A percentile compares a stretch with the other conserved stretches of the same genome.
Conservation (phyloP, 1,140 invertebrate genomes). For the Danaus melanippus region DNA sequence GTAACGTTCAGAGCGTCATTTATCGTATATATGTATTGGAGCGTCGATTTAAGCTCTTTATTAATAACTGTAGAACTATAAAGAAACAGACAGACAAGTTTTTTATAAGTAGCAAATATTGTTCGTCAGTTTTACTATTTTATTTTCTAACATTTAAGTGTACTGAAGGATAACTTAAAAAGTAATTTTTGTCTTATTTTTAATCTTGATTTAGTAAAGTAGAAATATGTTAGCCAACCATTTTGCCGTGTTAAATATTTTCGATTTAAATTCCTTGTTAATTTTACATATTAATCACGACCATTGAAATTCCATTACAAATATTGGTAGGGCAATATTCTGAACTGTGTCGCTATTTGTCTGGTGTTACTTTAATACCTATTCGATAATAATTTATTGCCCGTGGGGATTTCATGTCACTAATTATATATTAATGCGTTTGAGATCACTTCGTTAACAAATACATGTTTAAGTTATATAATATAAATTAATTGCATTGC, state of each 20-base stretch:
- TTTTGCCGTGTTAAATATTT: too few species aligned
- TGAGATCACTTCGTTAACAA: slow-evolving; percentile 12
- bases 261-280: too few species aligned
- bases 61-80: slow-evolving; percentile 30
- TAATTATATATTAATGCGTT: slow-evolving; percentile 21
- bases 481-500: slow-evolving; percentile 9
- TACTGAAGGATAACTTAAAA: too few species aligned
- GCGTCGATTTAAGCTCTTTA: slow-evolving; percentile 48
- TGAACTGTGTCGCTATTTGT: slow-evolving; percentile 23
- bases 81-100: slow-evolving; percentile 15
- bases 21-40: slow-evolving; percentile 40
- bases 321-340: slow-evolving; percentile 9
- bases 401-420: slow-evolving; percentile 18
- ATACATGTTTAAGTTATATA: too few species aligned
- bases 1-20: slow-evolving; percentile 29
- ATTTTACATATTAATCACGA: too few species aligned
- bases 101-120: too few species aligned
- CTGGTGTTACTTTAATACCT: slow-evolving; percentile 34
- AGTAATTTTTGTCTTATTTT: too few species aligned
- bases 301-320: not conserved
- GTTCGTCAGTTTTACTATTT: too few species aligned
- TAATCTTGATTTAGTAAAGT: too few species aligned
- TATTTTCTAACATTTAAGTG: too few species aligned
- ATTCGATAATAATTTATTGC: slow-evolving; percentile 52
- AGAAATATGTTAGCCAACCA: too few species aligned